These are phyloP conservation scores for Chrysemys picta DNA, from an alignment of 2,113 vertebrate species.

Conservation along the genomic window DNA sequence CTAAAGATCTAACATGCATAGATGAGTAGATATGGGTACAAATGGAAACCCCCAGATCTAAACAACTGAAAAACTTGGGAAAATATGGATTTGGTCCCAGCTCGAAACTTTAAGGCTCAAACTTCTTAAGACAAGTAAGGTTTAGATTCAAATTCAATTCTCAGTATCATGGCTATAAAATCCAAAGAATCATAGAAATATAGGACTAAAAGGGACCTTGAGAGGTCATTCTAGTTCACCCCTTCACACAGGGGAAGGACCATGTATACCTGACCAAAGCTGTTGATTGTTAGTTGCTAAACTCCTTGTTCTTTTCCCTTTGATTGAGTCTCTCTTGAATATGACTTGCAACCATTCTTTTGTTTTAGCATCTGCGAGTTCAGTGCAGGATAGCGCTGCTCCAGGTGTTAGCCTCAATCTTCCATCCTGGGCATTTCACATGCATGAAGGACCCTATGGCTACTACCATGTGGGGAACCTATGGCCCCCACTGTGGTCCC, in stretches of 20 bases:
- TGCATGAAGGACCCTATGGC: background rate
- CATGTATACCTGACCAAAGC: background rate
- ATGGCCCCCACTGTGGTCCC: background rate
- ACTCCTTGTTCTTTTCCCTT: background rate
- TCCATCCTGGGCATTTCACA: background rate
- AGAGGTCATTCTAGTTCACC: background rate
- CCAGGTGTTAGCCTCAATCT: background rate
- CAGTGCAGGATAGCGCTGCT: background rate
- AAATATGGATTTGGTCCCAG: conserved; percentile 14
- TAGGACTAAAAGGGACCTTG: background rate
- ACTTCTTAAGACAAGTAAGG: conserved; percentile 39
- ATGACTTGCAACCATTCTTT: background rate
- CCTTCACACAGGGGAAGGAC: background rate
- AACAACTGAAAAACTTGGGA: conserved; percentile 37
- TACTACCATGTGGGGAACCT: background rate
- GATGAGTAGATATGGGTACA: conserved; percentile 11
- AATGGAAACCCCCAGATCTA: conserved; percentile 29
- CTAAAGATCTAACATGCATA: background rate
- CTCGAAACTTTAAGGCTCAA: conserved; percentile 40
- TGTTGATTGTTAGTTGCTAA: conserved; percentile 38
- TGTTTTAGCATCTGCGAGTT: background rate
- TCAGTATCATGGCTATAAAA: conserved; percentile 13
- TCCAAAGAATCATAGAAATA: background rate
- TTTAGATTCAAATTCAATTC: conserved; percentile 23
- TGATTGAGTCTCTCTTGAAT: conserved; percentile 6